Conservation (phyloP, 2,888 invertebrate species). For the Ophion obscuratus region DNA sequence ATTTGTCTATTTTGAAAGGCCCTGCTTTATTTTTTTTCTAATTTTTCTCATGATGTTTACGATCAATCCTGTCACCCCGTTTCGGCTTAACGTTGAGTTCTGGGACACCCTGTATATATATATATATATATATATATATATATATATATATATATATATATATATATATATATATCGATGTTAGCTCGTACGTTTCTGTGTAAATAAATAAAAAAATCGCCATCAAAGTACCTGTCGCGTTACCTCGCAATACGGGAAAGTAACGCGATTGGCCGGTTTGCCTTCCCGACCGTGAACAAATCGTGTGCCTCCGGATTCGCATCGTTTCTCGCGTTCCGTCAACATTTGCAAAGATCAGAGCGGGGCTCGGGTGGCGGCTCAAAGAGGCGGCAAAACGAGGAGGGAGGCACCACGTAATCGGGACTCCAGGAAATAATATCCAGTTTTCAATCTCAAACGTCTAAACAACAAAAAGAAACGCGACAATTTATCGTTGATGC, state of each 20-base stretch:
- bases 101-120: background rate
- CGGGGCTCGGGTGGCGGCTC: background rate
- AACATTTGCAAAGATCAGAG: slow-evolving; percentile 58
- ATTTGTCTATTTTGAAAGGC: no score
- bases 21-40: no score
- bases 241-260: slow-evolving; percentile 62
- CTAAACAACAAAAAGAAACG: background rate
- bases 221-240: background rate
- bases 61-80: no score
- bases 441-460: background rate
- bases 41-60: no score
- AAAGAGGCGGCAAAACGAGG: background rate
- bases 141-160: background rate
- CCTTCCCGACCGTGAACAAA: slow-evolving; percentile 60
- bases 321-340: slow-evolving; percentile 56
- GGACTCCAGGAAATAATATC: slow-evolving; percentile 39
- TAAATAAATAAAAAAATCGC: slow-evolving; percentile 23
- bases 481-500: background rate
- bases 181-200: background rate
- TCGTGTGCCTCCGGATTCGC: slow-evolving; percentile 29
- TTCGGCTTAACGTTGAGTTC: no score
- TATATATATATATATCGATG: background rate
- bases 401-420: slow-evolving; percentile 49
- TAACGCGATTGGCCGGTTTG: slow-evolving; percentile 65
- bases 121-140: background rate